Evolutionary conservation across 2,797 vertebrate genomes (phyloP).

Genomic region (Euthynnus affinis): DNA sequence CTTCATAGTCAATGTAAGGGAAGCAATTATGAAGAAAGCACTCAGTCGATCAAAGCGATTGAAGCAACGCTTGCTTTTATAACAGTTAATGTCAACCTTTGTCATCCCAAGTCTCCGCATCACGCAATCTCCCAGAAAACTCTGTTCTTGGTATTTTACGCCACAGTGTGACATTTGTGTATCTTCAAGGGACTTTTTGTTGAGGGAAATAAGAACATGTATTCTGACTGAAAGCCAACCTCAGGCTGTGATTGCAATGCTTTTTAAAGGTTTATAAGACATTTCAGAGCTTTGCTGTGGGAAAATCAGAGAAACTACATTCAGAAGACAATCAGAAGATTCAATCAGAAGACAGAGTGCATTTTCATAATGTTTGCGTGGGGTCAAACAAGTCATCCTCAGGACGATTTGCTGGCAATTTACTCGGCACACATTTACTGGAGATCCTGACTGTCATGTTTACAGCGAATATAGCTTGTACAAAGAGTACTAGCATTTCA

Average conservation of each 20-base stretch:
- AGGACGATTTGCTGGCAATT: not conserved
- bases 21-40: slow-evolving; percentile 10
- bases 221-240: not conserved
- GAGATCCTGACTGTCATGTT: not conserved
- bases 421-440: not conserved
- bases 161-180: slow-evolving; percentile 1
- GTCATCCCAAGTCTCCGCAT: slow-evolving; percentile 2
- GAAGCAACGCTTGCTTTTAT: not conserved
- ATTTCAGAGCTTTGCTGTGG: not conserved
- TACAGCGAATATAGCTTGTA: not conserved
- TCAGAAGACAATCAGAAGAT: not conserved
- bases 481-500: not conserved
- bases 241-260: not conserved
- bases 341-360: not conserved
- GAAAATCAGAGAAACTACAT: not conserved
- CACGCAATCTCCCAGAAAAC: not conserved
- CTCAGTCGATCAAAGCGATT: slow-evolving; percentile 1
- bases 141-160: not conserved
- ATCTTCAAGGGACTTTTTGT: slow-evolving; percentile 22
- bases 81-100: slow-evolving; percentile 16
- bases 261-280: not conserved
- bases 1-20: not conserved
- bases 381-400: not conserved
- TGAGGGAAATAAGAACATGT: not conserved
- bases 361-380: slow-evolving; percentile 11